Conservation (phyloP, 92 coral and sea anemone species). For the Epizoanthus illoricatus region DNA sequence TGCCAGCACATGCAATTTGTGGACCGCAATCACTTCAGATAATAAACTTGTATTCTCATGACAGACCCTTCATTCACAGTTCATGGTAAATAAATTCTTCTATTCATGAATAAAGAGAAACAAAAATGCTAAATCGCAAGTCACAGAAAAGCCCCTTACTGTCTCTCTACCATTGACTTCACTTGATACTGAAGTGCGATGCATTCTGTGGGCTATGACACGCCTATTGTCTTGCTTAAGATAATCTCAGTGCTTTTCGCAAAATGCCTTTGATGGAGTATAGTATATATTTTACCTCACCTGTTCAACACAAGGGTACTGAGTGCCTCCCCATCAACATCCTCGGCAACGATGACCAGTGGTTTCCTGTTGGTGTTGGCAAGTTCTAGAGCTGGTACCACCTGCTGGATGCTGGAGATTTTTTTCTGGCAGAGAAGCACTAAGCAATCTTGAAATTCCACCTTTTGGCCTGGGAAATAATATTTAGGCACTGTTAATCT, state of each 20-base stretch:
- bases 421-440: conserved; percentile 91
- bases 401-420: conserved; percentile 96
- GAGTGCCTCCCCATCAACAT: conserved; percentile 99
- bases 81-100: too few species aligned
- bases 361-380: conserved; percentile 94
- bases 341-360: conserved; percentile 94
- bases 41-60: too few species aligned
- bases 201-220: background rate
- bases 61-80: too few species aligned
- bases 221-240: too few species aligned
- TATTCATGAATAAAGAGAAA: too few species aligned
- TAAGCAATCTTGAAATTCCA: conserved; percentile 94
- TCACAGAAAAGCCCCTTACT: too few species aligned
- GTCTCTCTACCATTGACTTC: too few species aligned
- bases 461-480: conserved; percentile 78
- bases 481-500: background rate
- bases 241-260: too few species aligned
- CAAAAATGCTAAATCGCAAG: too few species aligned
- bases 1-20: too few species aligned
- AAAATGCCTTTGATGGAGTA: background rate
- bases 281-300: conserved; percentile 40
- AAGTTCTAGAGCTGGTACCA: conserved; percentile 95
- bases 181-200: background rate
- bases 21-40: too few species aligned
- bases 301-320: conserved; percentile 96